These are phyloP conservation scores for Hypocryptadius cinnamomeus DNA, from an alignment of 2,113 vertebrate genomes.

Conservation along the genomic window DNA sequence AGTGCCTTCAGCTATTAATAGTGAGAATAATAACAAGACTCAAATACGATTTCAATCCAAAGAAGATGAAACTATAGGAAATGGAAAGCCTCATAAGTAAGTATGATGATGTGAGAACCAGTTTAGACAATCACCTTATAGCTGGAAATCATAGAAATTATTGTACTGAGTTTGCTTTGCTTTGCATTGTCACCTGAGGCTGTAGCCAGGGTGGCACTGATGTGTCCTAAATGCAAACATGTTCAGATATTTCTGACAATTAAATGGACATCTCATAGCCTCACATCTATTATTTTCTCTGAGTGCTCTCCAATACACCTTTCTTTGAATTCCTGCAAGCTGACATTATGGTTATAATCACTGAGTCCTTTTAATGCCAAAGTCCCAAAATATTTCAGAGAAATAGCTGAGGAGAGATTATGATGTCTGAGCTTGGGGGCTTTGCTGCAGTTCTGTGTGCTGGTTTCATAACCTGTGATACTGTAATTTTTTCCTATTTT, in stretches of 20 bases:
- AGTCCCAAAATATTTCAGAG: not conserved
- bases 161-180: not conserved
- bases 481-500: not conserved
- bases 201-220: not conserved
- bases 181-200: not conserved
- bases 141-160: not conserved
- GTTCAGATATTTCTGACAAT: not conserved
- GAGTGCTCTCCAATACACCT: not conserved
- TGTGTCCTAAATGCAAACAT: not conserved
- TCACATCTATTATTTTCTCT: not conserved
- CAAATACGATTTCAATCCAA: not conserved
- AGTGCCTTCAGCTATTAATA: not conserved
- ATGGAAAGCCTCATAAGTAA: not conserved
- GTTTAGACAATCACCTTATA: not conserved
- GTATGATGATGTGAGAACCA: not conserved
- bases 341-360: not conserved
- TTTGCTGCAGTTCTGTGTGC: not conserved
- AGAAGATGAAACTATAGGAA: not conserved
- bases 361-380: not conserved
- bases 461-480: not conserved
- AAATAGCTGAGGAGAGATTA: not conserved
- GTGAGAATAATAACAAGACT: not conserved
- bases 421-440: fast-evolving
- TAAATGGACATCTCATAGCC: not conserved
- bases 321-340: not conserved